Conservation (phyloP, 1,140 invertebrate species). For the Riptortus pedestris region DNA sequence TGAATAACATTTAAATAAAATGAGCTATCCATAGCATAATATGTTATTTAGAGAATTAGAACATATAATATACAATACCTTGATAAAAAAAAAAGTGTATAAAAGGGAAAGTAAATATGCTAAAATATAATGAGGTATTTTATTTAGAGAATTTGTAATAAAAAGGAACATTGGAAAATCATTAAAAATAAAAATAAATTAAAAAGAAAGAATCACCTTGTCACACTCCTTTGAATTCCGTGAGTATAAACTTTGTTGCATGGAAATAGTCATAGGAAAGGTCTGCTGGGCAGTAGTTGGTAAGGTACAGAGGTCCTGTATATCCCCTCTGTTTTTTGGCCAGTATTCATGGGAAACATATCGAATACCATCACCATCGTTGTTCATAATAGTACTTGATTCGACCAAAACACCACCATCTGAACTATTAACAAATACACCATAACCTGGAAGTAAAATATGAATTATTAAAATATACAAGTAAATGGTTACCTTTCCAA, state of each 20-base stretch:
- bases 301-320: conserved; percentile 73
- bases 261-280: conserved; percentile 64
- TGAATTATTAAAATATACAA: background rate
- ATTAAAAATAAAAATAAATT: background rate
- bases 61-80: too few relatives aligned
- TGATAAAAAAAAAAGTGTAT: too few relatives aligned
- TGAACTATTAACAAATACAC: conserved; percentile 79
- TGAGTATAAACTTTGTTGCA: conserved; percentile 62
- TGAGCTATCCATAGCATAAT: too few relatives aligned
- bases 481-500: background rate
- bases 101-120: too few relatives aligned
- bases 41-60: background rate
- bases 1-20: too few relatives aligned
- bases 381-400: conserved; percentile 60
- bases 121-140: too few relatives aligned
- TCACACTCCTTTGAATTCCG: conserved; percentile 54
- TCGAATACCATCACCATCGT: conserved; percentile 75
- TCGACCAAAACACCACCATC: conserved; percentile 61
- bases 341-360: conserved; percentile 69
- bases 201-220: conserved; percentile 42
- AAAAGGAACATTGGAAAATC: too few relatives aligned
- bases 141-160: too few relatives aligned
- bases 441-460: conserved; percentile 52
- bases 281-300: conserved; percentile 70
- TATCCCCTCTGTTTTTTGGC: conserved; percentile 57